Base-by-base conservation (phyloP, 2,113 vertebrate species). In the Merops nubicus region DNA sequence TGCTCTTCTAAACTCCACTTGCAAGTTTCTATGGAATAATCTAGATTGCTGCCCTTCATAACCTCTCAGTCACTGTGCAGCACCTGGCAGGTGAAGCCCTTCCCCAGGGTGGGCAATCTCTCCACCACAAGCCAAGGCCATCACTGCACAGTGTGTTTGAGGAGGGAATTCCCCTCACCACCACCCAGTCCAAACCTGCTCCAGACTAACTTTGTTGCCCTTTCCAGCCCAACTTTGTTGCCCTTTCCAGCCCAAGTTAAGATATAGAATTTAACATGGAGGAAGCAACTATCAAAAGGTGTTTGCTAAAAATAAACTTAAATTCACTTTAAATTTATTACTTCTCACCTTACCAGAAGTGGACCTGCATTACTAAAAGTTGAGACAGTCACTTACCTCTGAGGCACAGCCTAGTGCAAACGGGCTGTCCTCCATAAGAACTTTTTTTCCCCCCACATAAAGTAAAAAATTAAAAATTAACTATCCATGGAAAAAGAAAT, bases 101-200 rank as follows among this genome's bases (percentile, higher is more conserved):
- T 40, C 13, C 53, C 15, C 6, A 56, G 19, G 8, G 25, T 5
- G 1, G 51, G 9, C 4, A 3, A 23, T 21, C 34, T 20, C 81
- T 67, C 34, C 33, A 18, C 34, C 43, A 42, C 2, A 76, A 89
- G 21, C 25, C 33, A 62, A 34, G 23, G 5, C 6, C 40, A 29
- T 31, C 3, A 1, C 13, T 29, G 26, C 14, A 70, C 5, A 19
- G 64, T 64, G 19, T 1, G 0, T 1, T 0, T 2, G 3, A 65
- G 8, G 23, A 29, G 1, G 1, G 14, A 53, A 68, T 26, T n/a
- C 42, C 16, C 34, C 50, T 40, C 42, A 10, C 62, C 33, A 50
- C 6, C 25, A 36, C 33, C 6, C 63, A 84, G 38, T 14, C 29
- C 31, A 87, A 67, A 31, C 1, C 2, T 6, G 3, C 25, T 31